Evolutionary conservation across 2,888 invertebrate species (phyloP), one percentile per base, ranked within the genome.

Genomic region (Chrysolina americana): DNA sequence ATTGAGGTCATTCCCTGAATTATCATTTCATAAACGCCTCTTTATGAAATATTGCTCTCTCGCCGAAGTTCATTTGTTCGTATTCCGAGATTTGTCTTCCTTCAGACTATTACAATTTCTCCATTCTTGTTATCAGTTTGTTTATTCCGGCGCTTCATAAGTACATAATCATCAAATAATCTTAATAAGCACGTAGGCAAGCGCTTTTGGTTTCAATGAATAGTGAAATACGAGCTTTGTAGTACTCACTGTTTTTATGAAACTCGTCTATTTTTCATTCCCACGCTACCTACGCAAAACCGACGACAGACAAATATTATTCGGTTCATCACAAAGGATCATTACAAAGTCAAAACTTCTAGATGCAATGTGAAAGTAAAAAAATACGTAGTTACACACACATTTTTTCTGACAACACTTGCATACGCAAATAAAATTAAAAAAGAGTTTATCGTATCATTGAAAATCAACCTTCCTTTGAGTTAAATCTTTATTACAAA

Each of bases 121-220:
- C n/a, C 28, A 59, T 59, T 53, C 17, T 23, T 15, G n/a, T 59
- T 59, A 59, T 59, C 59, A 11, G 59, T 59, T 59, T 59, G 28
- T 59, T 59, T 17, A 59, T 36, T 59, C 28, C n/a, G 53, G 53
- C 53, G 59, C 36, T 59, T 59, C n/a, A 13, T n/a, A 59, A 28
- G 4, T 36, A 59, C 28, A 15, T 36, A 50, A 8, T 36, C 59
- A 28, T 59, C n/a, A 59, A 59, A 17, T 11, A 23, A 59, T 59
- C 28, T 2, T 53, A 53, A 56, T 59, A 68, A 68, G 41, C 41
- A 44, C 36, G 23, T 47, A 68, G 19, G 53, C 50, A 59, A 71
- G 68, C 75, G 68, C 17, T 71, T 75, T 68, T 64, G 28, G 65
- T 75, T 71, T 75, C 75, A 75, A 75, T 75, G 75, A 68, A 71